Conservation (phyloP, 2,113 vertebrate species). For the Castor canadensis region DNA sequence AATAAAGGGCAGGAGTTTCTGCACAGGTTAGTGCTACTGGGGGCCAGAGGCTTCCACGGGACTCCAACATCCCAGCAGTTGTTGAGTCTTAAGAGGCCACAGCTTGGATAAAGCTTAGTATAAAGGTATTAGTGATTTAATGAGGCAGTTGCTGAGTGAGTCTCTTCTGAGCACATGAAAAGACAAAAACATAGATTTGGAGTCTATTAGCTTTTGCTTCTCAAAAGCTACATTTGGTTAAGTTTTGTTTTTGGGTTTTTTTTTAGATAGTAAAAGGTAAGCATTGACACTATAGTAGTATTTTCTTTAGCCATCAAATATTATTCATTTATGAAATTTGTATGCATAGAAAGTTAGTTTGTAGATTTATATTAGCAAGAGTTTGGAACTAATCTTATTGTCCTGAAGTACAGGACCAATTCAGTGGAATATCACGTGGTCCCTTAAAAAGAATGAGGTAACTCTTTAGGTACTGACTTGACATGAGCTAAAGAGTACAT, state of each 20-base stretch:
- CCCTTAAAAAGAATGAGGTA: neutral
- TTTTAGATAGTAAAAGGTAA: neutral
- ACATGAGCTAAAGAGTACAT: neutral
- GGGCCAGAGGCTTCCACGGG: neutral
- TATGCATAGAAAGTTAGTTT: neutral
- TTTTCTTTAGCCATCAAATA: constrained; percentile 13
- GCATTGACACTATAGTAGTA: neutral
- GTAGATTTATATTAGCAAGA: neutral
- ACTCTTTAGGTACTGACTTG: neutral
- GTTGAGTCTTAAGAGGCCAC: neutral
- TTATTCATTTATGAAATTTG: neutral
- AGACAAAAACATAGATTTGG: neutral
- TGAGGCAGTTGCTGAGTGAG: neutral
- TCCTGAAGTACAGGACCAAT: neutral
- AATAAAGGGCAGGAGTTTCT: constrained; percentile 91
- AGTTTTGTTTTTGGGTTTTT: neutral
- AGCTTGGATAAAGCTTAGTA: neutral
- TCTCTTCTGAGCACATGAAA: constrained; percentile 25
- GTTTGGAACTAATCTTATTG: neutral
- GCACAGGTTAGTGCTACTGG: constrained; percentile 85
- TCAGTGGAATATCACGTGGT: neutral
- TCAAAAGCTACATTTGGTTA: neutral
- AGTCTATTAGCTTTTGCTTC: neutral
- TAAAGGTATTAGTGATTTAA: neutral
- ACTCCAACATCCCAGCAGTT: neutral